Base-by-base conservation (phyloP, 1,140 invertebrate genomes). In the Drosophila tristis region DNA sequence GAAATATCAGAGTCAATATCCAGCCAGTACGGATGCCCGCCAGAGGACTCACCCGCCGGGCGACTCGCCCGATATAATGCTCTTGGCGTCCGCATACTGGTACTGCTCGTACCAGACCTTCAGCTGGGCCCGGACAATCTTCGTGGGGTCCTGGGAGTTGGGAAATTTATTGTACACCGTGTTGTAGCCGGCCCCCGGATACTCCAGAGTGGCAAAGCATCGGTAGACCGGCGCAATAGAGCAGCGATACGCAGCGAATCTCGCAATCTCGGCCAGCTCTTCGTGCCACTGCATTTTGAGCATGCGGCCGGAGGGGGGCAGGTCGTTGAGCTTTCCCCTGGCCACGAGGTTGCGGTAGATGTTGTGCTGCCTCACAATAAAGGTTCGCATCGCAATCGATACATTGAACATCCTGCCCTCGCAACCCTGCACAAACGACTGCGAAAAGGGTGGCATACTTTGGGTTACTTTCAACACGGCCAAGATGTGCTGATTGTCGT, bases 261-360 rank as follows among this genome's bases (percentile, higher is more conserved):
- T 16, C 0, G 74, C 74, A 15, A 74, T 8, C 2, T 45, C 5
- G 4, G 57, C 70, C 39, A 77, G 23, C 9, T 60, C 43, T 0
- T 15, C 9, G n/a, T 74, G 64, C 74, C 74, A 77, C 13, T 31
- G 31, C 11, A 77, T 5, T 16, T 4, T 63, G 8, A 56, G 23
- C 74, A 77, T 77, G 3, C 44, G 53, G 0, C 0, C n/a, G 0
- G 70, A 63, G 2, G 23, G 15, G 11, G 62, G 29, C 8, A 67
- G 23, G 2, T 13, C 20, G 2, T n/a, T 4, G 0, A 58, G 20
- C 35, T 13, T 13, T 1, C 70, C 70, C 26, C 13, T 62, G 4
- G 74, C 70, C 58, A 77, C 50, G 3, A 29, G 39, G 26, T 68
- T 77, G 8, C 70, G 71, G 13, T 58, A 51, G 9, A 11, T 6